Evolutionary conservation across 2,797 vertebrate species (phyloP), one percentile per base, ranked within the genome.

Genomic region (Denticeps clupeoides): DNA sequence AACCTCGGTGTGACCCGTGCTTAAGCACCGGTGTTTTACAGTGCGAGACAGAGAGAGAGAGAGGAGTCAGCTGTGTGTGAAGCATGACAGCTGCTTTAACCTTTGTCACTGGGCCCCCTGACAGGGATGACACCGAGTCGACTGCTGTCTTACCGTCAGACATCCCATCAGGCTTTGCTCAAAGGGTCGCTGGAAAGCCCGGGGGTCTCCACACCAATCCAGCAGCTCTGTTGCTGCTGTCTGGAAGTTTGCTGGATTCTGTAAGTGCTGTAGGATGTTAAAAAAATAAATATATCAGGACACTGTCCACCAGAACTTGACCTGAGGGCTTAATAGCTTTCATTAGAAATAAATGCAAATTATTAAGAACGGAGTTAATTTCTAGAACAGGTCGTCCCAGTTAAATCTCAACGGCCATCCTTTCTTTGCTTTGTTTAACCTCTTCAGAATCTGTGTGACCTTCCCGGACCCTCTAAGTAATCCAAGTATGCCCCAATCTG

Each of bases 131-230:
- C 47, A 53, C 47, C 11, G 49, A 43, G 56, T 68, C 73, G 77
- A 77, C 77, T 69, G 60, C 62, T 67, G 71, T 38, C 75, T 75
- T 78, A 99, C 94, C 88, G 95, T 99, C 80, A 99, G 79, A 75
- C 95, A 99, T 74, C 95, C 95, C 95, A 99, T 99, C 73, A 99
- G 89, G 68, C 95, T 97, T 82, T 97, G 95, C 79, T 99, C 95
- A 51, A 99, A 99, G 2, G 95, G 95, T 69, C 93, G 83, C 77
- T 99, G 95, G 83, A 99, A 99, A 53, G 95, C 95, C 72, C 95
- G 81, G 19, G 95, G 95, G 79, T 99, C 95, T 68, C 93, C 95
- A 10, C 95, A 99, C 95, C 95, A 99, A 83, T 99, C 95, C 68
- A 99, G 81, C 62, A 99, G 86, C 73, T 99, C 95, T 1, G 93